Conservation (phyloP, 2,113 vertebrate species). For the Atlantisia rogersi region DNA sequence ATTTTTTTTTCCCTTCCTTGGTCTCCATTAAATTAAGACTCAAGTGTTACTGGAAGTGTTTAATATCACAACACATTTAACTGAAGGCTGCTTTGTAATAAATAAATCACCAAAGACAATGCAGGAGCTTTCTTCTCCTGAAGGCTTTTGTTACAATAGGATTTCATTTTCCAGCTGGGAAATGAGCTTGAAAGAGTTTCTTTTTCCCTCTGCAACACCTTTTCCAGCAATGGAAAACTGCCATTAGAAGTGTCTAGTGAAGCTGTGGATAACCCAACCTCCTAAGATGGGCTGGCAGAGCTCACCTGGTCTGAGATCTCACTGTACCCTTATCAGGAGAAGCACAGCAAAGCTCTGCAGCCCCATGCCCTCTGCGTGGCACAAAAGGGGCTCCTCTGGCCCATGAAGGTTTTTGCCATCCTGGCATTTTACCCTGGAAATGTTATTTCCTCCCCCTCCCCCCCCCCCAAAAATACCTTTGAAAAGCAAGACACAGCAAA, state of each 20-base stretch:
- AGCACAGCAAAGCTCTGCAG: background rate
- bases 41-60: slow-evolving; percentile 60
- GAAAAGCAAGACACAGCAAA: background rate
- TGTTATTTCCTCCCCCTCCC: no score
- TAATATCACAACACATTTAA: slow-evolving; percentile 59
- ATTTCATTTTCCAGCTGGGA: background rate
- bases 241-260: rapidly evolving
- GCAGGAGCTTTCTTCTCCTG: background rate
- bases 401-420: background rate
- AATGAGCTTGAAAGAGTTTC: background rate
- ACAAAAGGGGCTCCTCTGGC: background rate
- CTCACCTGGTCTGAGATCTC: background rate
- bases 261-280: background rate
- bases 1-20: background rate
- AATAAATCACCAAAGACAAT: slow-evolving; percentile 53
- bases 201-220: background rate
- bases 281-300: background rate
- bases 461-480: background rate
- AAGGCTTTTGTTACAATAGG: background rate
- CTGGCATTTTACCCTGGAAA: background rate
- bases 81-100: background rate
- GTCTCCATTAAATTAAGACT: slow-evolving; percentile 63
- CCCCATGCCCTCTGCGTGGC: background rate
- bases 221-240: background rate
- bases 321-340: background rate